A percentile compares a stretch with the other conserved stretches of the same genome.
These are phyloP conservation scores for Pseudomugil gertrudae DNA, from an alignment of 2,797 vertebrate genomes.

Conservation along the genomic window DNA sequence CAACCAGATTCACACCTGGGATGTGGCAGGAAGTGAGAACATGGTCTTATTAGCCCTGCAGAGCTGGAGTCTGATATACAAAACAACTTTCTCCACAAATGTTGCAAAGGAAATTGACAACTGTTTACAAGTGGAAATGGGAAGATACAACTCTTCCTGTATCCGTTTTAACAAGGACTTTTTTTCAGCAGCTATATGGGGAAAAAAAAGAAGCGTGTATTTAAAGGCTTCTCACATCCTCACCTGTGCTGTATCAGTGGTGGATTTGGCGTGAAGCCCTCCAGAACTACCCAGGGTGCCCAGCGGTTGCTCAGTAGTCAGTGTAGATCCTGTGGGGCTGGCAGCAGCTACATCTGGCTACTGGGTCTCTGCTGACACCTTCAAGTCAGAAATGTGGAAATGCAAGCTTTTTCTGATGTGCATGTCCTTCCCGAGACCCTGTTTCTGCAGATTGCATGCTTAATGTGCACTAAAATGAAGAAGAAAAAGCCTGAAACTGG, in stretches of 20 bases:
- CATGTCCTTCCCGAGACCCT: neutral
- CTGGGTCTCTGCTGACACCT: conserved; percentile 92
- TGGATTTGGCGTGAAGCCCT: conserved; percentile 9
- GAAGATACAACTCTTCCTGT: neutral
- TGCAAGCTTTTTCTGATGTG: neutral
- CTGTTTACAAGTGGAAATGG: conserved; percentile 9
- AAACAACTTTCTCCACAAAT: conserved; percentile 17
- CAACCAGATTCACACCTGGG: neutral
- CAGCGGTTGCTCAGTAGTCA: conserved; percentile 96
- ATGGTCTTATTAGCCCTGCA: neutral
- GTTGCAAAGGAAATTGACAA: conserved; percentile 6
- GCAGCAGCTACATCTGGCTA: conserved; percentile 99
- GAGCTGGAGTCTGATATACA: conserved; percentile 3
- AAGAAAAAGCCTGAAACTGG: conserved; percentile 5
- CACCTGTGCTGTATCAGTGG: conserved; percentile 7
- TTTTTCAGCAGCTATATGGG: neutral
- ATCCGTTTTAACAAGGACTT: neutral
- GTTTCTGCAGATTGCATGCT: conserved; percentile 2
- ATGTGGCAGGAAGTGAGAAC: conserved; percentile 3
- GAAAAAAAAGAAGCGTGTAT: neutral
- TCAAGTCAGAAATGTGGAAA: neutral
- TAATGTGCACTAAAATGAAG: neutral
- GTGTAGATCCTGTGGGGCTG: conserved; percentile 96
- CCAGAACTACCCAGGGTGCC: conserved; percentile 52
- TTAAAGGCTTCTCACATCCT: neutral